Base-by-base conservation (phyloP, 2,888 invertebrate genomes). In the Cetonia aurata region DNA sequence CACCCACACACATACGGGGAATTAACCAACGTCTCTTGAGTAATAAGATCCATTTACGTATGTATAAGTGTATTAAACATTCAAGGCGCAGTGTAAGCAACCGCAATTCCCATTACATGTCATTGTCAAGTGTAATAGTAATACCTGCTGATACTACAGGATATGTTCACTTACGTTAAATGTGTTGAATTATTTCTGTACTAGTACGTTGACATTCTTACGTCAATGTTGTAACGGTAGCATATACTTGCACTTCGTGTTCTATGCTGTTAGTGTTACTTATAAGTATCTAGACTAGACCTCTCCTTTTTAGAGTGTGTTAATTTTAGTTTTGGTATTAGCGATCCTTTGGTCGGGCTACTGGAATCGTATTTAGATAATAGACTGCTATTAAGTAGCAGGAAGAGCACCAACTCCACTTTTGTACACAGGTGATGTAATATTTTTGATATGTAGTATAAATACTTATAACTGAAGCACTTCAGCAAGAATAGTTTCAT, bases 171-270 rank as follows among this genome's bases (percentile, higher is more conserved):
- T 56, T 56, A 56, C 37, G 37, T 41, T 15, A 56, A 56, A 41
- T 13, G 13, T 17, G 37, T 37, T 56, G 56, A 15, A 56, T 8
- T 25, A 25, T 25, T 25, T 25, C 25, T 25, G 25, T 25, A 25
- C 59, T 31, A 62, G 62, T 62, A 13, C 62, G 37, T 62, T 62
- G 62, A 62, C 62, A 62, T 62, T 62, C 31, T 60, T 60, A 25
- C 60, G 60, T 17, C 48, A 60, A 60, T 60, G 31, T 17, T 31
- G 9, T 48, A 62, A 62, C 59, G 59, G 59, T 50, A 17, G 3
- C 19, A 13, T 25, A 59, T 59, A 42, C 42, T 59, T 12, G 59
- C 19, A 44, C 42, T 42, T 25, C 25, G 25, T 25, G 25, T 25
- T 25, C 25, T 25, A 25, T 25, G 25, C 25, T 25, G 25, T 25